Evolutionary conservation across 2,113 vertebrate species (phyloP).

Genomic region (Heterotilapia buettikoferi): DNA sequence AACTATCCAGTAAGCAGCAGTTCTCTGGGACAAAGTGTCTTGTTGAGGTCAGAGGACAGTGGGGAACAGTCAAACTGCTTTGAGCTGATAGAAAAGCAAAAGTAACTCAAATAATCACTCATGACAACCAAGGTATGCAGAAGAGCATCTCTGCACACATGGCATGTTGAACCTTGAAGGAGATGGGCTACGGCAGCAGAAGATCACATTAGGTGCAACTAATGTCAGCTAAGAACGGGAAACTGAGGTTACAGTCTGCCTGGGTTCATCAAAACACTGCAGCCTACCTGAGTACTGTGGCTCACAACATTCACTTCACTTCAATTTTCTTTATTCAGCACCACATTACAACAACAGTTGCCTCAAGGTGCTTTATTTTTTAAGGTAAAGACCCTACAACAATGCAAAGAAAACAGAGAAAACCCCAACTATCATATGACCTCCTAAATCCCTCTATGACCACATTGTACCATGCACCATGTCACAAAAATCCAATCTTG

Average conservation of each 20-base stretch:
- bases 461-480: accelerated
- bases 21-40: background rate
- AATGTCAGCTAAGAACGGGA: background rate
- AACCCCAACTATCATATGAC: background rate
- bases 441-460: background rate
- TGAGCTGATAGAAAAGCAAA: background rate
- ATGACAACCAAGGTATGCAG: background rate
- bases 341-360: background rate
- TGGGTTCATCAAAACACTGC: background rate
- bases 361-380: background rate
- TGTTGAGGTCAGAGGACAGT: background rate
- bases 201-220: background rate
- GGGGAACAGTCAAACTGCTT: background rate
- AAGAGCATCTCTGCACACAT: background rate
- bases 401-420: background rate
- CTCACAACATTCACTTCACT: background rate
- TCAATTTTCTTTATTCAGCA: accelerated
- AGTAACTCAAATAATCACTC: background rate
- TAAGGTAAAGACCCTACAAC: background rate
- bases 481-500: background rate
- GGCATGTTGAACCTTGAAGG: background rate
- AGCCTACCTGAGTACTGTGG: background rate
- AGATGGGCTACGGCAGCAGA: background rate
- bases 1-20: background rate
- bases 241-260: background rate